phyloP scores from a whole-genome alignment of 2,797 vertebrate species.

The Trachops cirrhosus region DNA sequence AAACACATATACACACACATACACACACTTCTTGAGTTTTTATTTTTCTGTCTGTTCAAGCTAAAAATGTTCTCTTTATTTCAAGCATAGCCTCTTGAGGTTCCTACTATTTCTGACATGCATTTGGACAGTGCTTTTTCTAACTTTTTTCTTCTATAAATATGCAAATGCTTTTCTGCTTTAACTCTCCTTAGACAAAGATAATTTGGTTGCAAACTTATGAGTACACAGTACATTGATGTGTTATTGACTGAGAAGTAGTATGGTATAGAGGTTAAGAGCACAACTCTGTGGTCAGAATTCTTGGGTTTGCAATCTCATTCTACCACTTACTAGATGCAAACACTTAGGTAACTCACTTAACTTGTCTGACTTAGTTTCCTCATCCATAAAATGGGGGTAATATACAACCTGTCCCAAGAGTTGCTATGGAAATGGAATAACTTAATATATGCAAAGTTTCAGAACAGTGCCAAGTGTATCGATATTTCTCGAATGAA shows the following conservation, averaged over 20 bases:
- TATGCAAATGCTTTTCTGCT: background rate
- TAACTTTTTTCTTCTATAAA: background rate
- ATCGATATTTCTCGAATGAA: background rate
- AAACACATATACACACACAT: background rate
- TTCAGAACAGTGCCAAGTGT: background rate
- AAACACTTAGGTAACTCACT: background rate
- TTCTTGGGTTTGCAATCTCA: background rate
- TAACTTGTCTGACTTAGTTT: background rate
- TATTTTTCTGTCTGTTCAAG: background rate
- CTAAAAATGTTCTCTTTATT: background rate
- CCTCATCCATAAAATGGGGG: background rate
- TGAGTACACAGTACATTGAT: background rate
- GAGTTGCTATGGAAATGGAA: background rate
- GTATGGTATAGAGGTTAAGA: background rate
- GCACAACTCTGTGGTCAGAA: background rate
- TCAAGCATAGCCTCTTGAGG: background rate
- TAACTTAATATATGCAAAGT: background rate
- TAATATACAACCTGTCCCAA: background rate
- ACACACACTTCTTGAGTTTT: background rate
- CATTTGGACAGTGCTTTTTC: background rate
- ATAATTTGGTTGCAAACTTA: background rate
- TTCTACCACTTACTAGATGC: background rate
- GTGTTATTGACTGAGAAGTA: background rate
- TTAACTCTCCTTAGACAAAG: background rate
- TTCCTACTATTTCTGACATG: background rate